Conservation (phyloP, 1,140 invertebrate genomes). For the Tetramorium simillimum region DNA sequence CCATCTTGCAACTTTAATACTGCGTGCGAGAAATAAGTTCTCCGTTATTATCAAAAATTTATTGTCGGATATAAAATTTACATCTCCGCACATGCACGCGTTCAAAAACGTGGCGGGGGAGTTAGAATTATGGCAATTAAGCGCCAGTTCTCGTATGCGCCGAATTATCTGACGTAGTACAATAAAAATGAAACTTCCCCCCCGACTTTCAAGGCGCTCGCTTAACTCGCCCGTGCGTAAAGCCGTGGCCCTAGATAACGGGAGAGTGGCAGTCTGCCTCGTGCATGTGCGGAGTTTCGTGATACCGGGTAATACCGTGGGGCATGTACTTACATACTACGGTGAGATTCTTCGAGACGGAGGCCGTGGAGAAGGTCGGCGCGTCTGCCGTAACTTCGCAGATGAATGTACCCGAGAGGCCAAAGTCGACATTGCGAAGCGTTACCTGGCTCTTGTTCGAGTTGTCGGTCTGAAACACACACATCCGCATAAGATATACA, state of each 20-base stretch:
- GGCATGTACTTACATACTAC: constrained; percentile 90
- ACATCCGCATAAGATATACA: constrained; percentile 61
- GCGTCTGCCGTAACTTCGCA: constrained; percentile 94
- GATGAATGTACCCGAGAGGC: constrained; percentile 92
- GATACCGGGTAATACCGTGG: constrained; percentile 51
- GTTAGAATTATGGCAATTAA: not conserved
- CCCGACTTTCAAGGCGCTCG: not conserved
- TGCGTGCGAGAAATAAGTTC: not conserved
- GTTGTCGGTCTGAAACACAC: constrained; percentile 87
- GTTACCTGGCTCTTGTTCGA: constrained; percentile 92
- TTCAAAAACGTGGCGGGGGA: not conserved
- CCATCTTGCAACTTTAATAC: not conserved
- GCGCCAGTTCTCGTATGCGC: not conserved
- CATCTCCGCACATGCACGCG: not conserved
- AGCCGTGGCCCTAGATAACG: not conserved
- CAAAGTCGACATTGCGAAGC: constrained; percentile 90
- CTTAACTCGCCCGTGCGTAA: constrained; percentile 25
- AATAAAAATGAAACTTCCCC: constrained; percentile 15
- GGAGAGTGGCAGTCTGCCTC: constrained; percentile 20
- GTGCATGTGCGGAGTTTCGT: constrained; percentile 27
- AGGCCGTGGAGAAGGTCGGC: constrained; percentile 90
- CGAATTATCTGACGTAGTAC: not conserved
- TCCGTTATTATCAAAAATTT: not conserved
- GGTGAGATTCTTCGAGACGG: constrained; percentile 88
- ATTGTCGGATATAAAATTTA: not conserved